These are phyloP conservation scores for Heterocephalus glaber DNA, from an alignment of 2,113 vertebrate genomes.

Conservation along the genomic window DNA sequence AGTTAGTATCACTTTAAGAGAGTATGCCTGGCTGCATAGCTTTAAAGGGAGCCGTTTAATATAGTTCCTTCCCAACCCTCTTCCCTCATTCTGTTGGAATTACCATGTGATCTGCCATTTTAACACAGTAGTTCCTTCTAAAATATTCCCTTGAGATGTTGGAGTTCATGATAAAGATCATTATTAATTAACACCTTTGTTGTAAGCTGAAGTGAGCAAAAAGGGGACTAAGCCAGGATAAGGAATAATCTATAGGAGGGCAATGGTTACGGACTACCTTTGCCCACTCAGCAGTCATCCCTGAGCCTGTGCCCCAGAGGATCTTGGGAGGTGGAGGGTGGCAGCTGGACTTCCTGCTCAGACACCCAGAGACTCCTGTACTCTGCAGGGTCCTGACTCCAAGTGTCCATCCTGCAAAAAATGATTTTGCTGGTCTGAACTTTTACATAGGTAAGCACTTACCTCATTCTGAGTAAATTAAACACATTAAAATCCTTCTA, in stretches of 20 bases:
- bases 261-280: neutral
- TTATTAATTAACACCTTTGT: neutral
- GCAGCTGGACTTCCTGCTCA: neutral
- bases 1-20: neutral
- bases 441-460: neutral
- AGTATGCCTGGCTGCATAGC: neutral
- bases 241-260: neutral
- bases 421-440: neutral
- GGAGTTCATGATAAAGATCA: neutral
- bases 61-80: neutral
- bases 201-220: conserved; percentile 36
- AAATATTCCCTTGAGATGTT: neutral
- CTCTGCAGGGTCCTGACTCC: neutral
- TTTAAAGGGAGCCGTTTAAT: neutral
- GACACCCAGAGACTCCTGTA: neutral
- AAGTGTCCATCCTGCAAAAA: neutral
- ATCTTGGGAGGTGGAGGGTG: neutral
- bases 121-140: neutral
- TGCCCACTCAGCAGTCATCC: neutral
- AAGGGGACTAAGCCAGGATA: neutral
- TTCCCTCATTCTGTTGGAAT: neutral
- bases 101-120: neutral
- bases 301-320: neutral
- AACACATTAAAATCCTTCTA: neutral
- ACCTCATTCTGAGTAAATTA: conserved; percentile 14